Base-by-base conservation (phyloP, 2,113 vertebrate species). In the Colaptes auratus region DNA sequence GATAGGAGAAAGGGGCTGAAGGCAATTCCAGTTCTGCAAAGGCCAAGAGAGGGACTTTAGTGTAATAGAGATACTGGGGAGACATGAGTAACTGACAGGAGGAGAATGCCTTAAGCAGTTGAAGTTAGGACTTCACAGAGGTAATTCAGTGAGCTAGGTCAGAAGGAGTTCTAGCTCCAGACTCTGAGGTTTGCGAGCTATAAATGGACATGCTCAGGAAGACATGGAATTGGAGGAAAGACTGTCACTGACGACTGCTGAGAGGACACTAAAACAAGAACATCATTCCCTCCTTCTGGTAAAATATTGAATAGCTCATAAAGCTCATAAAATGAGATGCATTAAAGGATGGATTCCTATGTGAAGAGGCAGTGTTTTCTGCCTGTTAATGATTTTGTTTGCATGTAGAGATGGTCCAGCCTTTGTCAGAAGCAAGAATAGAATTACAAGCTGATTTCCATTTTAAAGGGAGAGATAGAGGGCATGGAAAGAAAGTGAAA, bases 381-480 rank as follows among this genome's bases (percentile, higher is more conserved):
- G 9, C 52, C 67, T 60, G 14, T 23, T 69, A 48, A 44, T 48
- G 39, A 24, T 73, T 70, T 83, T 1, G 3, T 75, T 81, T 50
- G 55, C n/a, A 8, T 60, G 23, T 64, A 69, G 48, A 58, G 60
- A 28, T 35, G 28, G 31, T 53, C 36, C 63, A 71, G 74, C 36
- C 46, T 70, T 58, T 91, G 63, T 73, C 64, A 77, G 46, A 56
- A 66, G 59, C 24, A 71, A 55, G 16, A 52, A 46, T 66, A 23
- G 92, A 85, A 77, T 85, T 70, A 70, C 52, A 77, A 56, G 15
- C 31, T 71, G 30, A 73, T 96, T 91, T 91, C 59, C 67, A 53
- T 85, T 92, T 83, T 86, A 88, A 89, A 95, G 78, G 71, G 44
- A 92, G 71, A 89, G 82, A 59, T 2, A 18, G 46, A 92, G 60